These are phyloP conservation scores for Characodon lateralis DNA, from an alignment of 2,797 vertebrate genomes.

Conservation along the genomic window DNA sequence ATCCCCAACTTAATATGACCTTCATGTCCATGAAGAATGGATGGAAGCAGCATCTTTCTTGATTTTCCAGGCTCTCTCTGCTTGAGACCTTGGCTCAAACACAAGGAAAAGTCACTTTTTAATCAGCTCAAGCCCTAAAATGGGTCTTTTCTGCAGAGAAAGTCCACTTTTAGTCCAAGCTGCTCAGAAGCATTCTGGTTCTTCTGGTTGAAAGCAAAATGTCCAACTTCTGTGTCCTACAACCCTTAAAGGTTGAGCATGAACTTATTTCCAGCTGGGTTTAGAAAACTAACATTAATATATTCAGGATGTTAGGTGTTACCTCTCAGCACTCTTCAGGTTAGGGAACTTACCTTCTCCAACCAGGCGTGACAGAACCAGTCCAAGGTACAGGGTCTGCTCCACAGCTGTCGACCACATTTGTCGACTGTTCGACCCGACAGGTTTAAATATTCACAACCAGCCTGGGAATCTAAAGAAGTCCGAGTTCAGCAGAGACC, in stretches of 20 bases:
- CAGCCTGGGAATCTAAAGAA: neutral
- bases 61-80: neutral
- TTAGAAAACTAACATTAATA: neutral
- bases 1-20: too few species aligned
- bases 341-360: conserved; percentile 52
- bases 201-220: neutral
- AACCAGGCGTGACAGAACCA: conserved; percentile 52
- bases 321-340: neutral
- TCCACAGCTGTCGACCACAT: conserved; percentile 47
- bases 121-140: neutral
- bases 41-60: neutral
- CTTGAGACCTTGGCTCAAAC: neutral
- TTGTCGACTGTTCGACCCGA: conserved; percentile 13
- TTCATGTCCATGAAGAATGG: too few species aligned
- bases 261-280: neutral
- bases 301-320: neutral
- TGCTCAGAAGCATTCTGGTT: neutral
- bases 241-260: too few species aligned
- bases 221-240: too few species aligned
- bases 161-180: neutral
- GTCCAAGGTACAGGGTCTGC: conserved; percentile 48
- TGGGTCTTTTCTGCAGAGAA: neutral
- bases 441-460: conserved; percentile 8
- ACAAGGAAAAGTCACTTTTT: neutral
- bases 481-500: neutral